Evolutionary conservation across 2,113 vertebrate genomes (phyloP).

Genomic region (Trichechus manatus): DNA sequence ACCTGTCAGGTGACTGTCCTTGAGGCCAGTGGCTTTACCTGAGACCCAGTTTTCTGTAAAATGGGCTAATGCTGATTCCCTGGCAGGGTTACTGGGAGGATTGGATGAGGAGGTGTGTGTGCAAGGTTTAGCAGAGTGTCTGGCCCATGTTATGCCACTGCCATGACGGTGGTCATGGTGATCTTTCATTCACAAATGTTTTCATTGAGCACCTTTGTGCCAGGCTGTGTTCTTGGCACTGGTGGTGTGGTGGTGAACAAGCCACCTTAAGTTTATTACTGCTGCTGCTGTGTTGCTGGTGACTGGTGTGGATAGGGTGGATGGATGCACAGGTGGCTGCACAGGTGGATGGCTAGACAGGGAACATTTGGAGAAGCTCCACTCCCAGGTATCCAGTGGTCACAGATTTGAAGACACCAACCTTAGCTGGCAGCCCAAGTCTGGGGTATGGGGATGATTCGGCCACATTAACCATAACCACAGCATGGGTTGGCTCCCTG

Average conservation of each 20-base stretch:
- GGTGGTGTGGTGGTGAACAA: fast-evolving
- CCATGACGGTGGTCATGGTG: background rate
- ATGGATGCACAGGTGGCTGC: background rate
- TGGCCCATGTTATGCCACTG: background rate
- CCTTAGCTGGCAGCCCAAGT: background rate
- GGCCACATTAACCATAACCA: fast-evolving
- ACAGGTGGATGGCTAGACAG: background rate
- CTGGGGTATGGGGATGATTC: too few relatives aligned
- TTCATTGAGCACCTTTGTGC: fast-evolving
- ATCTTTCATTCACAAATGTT: background rate
- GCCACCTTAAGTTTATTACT: too few relatives aligned
- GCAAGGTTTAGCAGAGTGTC: fast-evolving
- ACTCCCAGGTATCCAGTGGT: fast-evolving
- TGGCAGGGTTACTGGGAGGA: background rate
- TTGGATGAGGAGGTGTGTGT: fast-evolving
- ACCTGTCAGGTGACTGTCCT: background rate
- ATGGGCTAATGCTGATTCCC: background rate
- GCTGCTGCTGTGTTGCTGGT: fast-evolving
- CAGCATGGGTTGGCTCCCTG: background rate
- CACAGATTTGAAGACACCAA: background rate
- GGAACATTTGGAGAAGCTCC: background rate
- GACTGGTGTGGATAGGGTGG: background rate
- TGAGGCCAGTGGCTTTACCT: background rate
- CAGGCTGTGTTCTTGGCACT: background rate
- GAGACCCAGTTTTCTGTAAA: background rate